Percentiles rank a stretch among this genome's conserved stretches.
Conservation (phyloP, 1,140 invertebrate species). For the Heliconius hewitsoni region DNA sequence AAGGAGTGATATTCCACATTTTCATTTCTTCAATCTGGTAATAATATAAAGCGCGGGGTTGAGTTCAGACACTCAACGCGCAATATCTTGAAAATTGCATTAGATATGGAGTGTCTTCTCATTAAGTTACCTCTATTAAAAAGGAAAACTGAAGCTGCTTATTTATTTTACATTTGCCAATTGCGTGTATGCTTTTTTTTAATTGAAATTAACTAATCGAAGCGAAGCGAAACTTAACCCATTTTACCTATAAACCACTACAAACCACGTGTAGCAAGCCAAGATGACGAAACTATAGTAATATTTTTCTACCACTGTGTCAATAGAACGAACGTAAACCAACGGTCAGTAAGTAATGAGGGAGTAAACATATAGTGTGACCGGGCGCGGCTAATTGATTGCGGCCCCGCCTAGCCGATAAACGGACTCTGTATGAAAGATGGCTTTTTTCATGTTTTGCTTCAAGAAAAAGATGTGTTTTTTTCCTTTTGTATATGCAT, state of each 20-base stretch:
- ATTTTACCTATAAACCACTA: background rate
- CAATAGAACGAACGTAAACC: conserved; percentile 49
- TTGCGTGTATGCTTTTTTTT: too few relatives aligned
- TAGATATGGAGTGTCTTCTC: background rate
- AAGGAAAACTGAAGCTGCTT: too few relatives aligned
- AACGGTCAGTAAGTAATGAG: conserved; percentile 60
- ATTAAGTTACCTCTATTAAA: background rate
- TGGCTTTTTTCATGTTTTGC: conserved; percentile 10
- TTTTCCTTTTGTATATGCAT: background rate
- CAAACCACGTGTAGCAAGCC: background rate
- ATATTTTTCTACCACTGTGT: conserved; percentile 41
- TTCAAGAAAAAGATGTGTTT: background rate
- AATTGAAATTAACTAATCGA: too few relatives aligned
- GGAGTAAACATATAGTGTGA: conserved; percentile 59
- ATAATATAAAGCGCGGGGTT: too few relatives aligned
- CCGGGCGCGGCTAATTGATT: conserved; percentile 60
- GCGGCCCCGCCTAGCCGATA: conserved; percentile 51
- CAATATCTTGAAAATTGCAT: too few relatives aligned
- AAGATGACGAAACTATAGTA: conserved; percentile 27
- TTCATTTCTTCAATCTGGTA: too few relatives aligned
- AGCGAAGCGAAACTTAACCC: background rate
- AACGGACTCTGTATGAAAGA: conserved; percentile 42
- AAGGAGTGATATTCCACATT: too few relatives aligned
- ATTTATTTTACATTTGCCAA: too few relatives aligned
- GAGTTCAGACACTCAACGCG: too few relatives aligned